Evolutionary conservation across 2,888 invertebrate species (phyloP).

Genomic region (Orchesellides sinensis): DNA sequence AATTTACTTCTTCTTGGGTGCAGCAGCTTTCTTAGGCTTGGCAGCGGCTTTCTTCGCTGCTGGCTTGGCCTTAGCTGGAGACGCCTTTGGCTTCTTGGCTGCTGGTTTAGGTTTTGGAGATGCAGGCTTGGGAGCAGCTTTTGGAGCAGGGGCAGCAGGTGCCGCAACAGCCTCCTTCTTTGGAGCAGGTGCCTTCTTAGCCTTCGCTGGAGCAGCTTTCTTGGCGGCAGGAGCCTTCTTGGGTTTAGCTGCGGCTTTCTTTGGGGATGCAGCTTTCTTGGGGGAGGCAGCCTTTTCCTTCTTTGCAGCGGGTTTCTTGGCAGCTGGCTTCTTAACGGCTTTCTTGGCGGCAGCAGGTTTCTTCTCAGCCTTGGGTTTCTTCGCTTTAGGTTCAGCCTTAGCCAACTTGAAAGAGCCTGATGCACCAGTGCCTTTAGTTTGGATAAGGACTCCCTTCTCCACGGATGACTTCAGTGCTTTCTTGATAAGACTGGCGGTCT

Average conservation of each 20-base stretch:
- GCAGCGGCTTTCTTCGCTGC: conserved; percentile 51
- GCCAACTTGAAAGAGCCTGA: conserved; percentile 53
- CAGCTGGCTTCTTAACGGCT: background rate
- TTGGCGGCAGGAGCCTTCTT: background rate
- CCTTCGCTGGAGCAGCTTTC: background rate
- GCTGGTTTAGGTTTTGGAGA: conserved; percentile 1
- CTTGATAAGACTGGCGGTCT: conserved; percentile 80
- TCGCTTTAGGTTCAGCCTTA: background rate
- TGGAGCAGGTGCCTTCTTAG: conserved; percentile 27
- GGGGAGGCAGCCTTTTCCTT: conserved; percentile 8
- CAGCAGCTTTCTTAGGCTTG: conserved; percentile 45
- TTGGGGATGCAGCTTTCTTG: background rate
- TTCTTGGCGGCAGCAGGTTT: background rate
- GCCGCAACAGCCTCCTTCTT: background rate
- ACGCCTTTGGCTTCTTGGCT: background rate
- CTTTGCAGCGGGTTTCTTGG: conserved; percentile 14
- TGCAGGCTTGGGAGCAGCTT: background rate
- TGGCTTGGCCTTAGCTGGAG: conserved; percentile 23
- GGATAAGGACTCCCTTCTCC: conserved; percentile 76
- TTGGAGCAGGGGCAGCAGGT: background rate
- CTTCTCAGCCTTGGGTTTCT: background rate
- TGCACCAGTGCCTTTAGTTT: conserved; percentile 50
- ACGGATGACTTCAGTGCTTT: conserved; percentile 81
- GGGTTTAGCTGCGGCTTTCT: conserved; percentile 35
- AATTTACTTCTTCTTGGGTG: background rate